These are phyloP conservation scores for Graphium colonna DNA, from an alignment of 2,888 invertebrate genomes.

Conservation along the genomic window DNA sequence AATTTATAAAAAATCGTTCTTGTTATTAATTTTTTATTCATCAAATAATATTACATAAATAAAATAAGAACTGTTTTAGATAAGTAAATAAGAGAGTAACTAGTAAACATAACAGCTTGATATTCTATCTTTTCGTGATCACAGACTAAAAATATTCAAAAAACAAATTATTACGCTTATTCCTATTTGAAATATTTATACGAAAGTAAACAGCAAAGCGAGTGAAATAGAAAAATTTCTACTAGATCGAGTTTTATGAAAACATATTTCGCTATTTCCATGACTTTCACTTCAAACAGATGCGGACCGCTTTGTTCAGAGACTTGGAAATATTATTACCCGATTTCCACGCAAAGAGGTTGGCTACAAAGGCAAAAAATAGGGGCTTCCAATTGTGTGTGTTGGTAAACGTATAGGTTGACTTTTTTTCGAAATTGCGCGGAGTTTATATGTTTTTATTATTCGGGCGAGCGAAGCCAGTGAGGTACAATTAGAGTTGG, in stretches of 20 bases:
- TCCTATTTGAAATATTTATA: not conserved
- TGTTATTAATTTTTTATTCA: too few relatives aligned
- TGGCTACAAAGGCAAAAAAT: slow-evolving; percentile 42
- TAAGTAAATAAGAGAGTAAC: too few relatives aligned
- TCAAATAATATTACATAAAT: too few relatives aligned
- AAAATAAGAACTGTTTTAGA: too few relatives aligned
- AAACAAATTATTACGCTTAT: too few relatives aligned
- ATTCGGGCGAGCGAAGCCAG: too few relatives aligned
- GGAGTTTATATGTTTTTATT: too few relatives aligned
- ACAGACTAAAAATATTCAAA: too few relatives aligned
- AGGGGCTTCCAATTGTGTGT: slow-evolving; percentile 1
- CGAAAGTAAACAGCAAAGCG: not conserved
- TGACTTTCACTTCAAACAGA: slow-evolving; percentile 45
- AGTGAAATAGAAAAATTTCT: slow-evolving; percentile 1
- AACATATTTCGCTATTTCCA: slow-evolving; percentile 47
- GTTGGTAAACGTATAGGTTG: not conserved
- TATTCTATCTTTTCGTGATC: too few relatives aligned
- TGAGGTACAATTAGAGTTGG: too few relatives aligned
- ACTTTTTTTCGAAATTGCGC: not conserved
- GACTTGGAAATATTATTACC: slow-evolving; percentile 70
- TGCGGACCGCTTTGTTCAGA: slow-evolving; percentile 57
- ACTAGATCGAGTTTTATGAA: slow-evolving; percentile 1
- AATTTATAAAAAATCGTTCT: too few relatives aligned
- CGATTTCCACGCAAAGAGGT: slow-evolving; percentile 59
- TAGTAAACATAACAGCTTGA: not conserved